Evolutionary conservation across 2,797 vertebrate genomes (phyloP).

Genomic region (Coregonus sp.): DNA sequence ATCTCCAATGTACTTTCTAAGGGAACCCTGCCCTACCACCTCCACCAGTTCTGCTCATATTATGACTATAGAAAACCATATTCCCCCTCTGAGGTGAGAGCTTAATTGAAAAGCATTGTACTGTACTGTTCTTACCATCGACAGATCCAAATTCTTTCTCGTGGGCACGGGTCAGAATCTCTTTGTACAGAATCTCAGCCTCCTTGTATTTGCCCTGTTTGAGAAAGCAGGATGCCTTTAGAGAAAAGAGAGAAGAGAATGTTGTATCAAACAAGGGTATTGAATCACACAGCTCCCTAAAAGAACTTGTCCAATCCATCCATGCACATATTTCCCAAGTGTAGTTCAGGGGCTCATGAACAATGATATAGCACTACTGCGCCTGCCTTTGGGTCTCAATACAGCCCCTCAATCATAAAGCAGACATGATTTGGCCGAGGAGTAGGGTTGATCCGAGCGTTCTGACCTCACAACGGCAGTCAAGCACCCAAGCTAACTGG

Average conservation of each 20-base stretch:
- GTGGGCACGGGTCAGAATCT: conserved; percentile 95
- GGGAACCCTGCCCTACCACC: background rate
- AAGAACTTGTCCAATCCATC: conserved; percentile 10
- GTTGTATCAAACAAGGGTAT: conserved; percentile 18
- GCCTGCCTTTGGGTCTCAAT: conserved; percentile 15
- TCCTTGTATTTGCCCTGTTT: conserved; percentile 98
- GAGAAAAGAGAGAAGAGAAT: background rate
- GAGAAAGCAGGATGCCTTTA: conserved; percentile 95
- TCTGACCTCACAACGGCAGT: too few relatives aligned
- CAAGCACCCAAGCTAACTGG: too few relatives aligned
- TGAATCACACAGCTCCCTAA: conserved; percentile 20
- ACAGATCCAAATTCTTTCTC: conserved; percentile 98
- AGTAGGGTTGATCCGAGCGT: too few relatives aligned
- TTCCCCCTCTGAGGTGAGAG: background rate
- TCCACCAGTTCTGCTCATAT: background rate
- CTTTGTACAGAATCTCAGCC: conserved; percentile 95
- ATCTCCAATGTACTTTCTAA: background rate
- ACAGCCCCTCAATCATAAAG: conserved; percentile 26
- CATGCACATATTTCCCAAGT: conserved; percentile 19
- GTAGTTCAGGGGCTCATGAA: conserved; percentile 17
- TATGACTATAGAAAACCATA: background rate
- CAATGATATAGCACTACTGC: conserved; percentile 25
- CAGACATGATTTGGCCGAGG: conserved; percentile 1
- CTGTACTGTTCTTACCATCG: conserved; percentile 82
- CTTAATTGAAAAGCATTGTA: background rate